A percentile compares a stretch with the other conserved stretches of the same genome.
Conservation (phyloP, 2,113 vertebrate genomes). For the Camelus bactrianus region DNA sequence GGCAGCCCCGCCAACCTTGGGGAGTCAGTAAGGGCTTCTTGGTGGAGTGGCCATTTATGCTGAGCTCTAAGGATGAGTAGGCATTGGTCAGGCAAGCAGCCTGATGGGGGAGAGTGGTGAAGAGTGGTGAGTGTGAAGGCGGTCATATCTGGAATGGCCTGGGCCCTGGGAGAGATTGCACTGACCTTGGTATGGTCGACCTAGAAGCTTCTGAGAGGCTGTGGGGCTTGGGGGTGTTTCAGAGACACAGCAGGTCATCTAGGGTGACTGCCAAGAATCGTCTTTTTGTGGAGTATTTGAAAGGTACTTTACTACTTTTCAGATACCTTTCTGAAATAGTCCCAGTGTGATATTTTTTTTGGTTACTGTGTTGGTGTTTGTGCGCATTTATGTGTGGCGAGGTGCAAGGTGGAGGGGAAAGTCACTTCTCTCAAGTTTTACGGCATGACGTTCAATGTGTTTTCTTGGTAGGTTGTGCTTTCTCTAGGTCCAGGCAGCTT, state of each 20-base stretch:
- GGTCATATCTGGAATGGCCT: neutral
- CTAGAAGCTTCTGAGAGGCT: neutral
- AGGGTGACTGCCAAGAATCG: conserved; percentile 3
- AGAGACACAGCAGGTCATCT: neutral
- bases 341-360: conserved; percentile 56
- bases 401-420: neutral
- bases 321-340: conserved; percentile 51
- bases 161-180: neutral
- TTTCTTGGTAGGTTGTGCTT: conserved; percentile 16
- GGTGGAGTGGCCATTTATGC: neutral
- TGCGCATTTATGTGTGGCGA: conserved; percentile 51
- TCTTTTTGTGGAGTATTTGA: conserved; percentile 50
- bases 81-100: neutral
- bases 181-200: neutral
- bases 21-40: neutral
- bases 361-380: conserved; percentile 24
- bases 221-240: neutral
- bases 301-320: conserved; percentile 44
- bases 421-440: conserved; percentile 28
- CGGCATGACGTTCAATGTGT: neutral
- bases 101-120: neutral
- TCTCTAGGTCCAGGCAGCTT: neutral
- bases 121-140: neutral
- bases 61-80: neutral
- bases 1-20: accelerated